Base-by-base conservation (phyloP, 2,797 vertebrate genomes). In the Pygocentrus nattereri region DNA sequence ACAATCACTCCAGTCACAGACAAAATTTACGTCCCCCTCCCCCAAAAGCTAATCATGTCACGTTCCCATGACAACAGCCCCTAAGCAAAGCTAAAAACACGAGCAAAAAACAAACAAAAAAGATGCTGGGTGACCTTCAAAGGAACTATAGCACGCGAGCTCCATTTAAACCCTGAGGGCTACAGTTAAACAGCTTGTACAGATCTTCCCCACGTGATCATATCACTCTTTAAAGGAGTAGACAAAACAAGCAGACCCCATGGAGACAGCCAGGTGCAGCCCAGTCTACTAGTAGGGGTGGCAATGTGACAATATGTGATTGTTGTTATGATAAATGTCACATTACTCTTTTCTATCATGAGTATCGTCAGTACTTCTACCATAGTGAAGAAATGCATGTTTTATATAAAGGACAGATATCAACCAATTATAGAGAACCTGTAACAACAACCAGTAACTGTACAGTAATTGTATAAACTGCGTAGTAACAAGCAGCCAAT, bases 41-140 rank as follows among this genome's bases (percentile, higher is more conserved):
- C n/a, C 19, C 25, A 84, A 56, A n/a, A 72, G 84, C 89, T 83
- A 87, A 85, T 88, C 71, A 74, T 77, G 74, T 85, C 83, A 85
- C 58, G 91, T 92, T 91, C 78, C 90, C 87, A 91, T 91, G 90
- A 91, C 91, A 86, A 93, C 91, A 80, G 61, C 77, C 84, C 79
- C 61, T 18, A 41, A 84, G 82, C 91, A 87, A 86, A 80, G 80
- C 88, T 85, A 79, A 89, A 90, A 87, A 85, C 84, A 86, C 84
- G 83, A 74, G 54, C 1, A 50, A 84, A 86, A 87, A 10, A 71
- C 69, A 76, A 88, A 87, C 90, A 88, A 87, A 88, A 74, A 85
- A 69, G 79, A 82, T 83, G 85, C 84, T 78, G 84, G 83, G 87
- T 82, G 85, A 83, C 80, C 89, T 87, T 84, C 82, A 70, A 79